Percentiles rank a stretch among this genome's conserved stretches.
Conservation (phyloP, 1,140 invertebrate genomes). For the Heliconius melpomene region DNA sequence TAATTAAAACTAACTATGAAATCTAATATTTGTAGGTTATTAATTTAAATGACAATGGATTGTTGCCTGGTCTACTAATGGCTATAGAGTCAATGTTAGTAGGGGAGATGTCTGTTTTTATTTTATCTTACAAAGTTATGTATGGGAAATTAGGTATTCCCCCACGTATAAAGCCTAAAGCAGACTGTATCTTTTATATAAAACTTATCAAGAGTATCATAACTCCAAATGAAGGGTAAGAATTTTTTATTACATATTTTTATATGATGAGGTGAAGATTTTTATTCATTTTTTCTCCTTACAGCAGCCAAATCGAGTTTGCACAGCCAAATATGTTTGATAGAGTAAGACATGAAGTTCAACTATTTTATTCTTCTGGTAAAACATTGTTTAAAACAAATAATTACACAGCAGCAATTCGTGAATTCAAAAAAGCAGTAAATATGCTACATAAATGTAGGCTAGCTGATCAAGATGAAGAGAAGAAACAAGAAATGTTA, state of each 20-base stretch:
- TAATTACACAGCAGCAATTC: constrained; percentile 56
- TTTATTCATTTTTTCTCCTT: neutral
- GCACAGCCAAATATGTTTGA: constrained; percentile 66
- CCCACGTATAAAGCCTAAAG: constrained; percentile 70
- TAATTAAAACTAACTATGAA: neutral
- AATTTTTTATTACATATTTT: neutral
- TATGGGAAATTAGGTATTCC: constrained; percentile 75
- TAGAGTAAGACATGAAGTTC: constrained; percentile 63
- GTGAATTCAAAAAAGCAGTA: constrained; percentile 63
- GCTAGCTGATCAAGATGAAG: constrained; percentile 83
- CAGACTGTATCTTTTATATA: constrained; percentile 72
- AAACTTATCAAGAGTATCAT: constrained; percentile 64
- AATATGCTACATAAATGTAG: constrained; percentile 72
- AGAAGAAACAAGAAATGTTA: constrained; percentile 82
- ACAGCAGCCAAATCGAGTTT: constrained; percentile 63
- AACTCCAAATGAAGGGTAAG: constrained; percentile 63
- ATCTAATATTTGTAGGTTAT: constrained; percentile 47
- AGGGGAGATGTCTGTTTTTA: constrained; percentile 72
- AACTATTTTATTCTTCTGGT: constrained; percentile 59
- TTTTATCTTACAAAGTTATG: constrained; percentile 71
- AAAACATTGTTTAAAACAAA: constrained; percentile 57
- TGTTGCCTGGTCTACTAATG: constrained; percentile 68
- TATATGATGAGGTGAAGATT: no score
- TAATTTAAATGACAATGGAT: constrained; percentile 65
- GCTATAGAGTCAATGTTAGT: constrained; percentile 73